Base-by-base conservation (phyloP, 2,113 vertebrate species). In the Lucifuga dentata region DNA sequence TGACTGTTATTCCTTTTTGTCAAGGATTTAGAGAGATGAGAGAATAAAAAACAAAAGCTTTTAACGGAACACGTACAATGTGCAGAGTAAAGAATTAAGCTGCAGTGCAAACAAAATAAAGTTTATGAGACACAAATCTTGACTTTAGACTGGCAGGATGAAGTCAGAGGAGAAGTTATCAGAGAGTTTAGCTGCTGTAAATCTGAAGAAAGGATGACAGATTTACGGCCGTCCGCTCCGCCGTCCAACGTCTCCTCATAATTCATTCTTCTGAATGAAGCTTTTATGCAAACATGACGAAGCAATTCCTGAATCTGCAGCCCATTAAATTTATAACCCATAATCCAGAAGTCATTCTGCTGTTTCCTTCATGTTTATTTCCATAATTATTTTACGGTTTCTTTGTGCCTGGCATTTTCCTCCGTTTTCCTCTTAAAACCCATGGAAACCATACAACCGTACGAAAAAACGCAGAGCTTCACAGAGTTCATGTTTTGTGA, bases 231-330 rank as follows among this genome's bases (percentile, higher is more conserved):
- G 46, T 60, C 8, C 55, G 9, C 39, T 45, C 19, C 3, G 8
- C 13, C 35, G 38, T 33, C 68, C 56, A 35, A 15, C 40, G 2
- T 74, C 43, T 48, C 51, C 61, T 69, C 58, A 26, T 71, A 69
- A 72, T 69, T 57, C 5, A 43, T 66, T 66, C 21, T 11, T 40
- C 33, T 68, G 20, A 68, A 39, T 55, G 60, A 70, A 64, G 20
- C 33, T 60, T 86, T 80, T 71, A 64, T 64, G 69, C 59, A 44
- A 15, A 33, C 57, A 57, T 78, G 71, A 76, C 15, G 16, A 68
- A 70, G 74, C 45, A 40, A 48, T 65, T 73, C 68, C 44, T 35
- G 33, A 17, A 5, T 61, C 26, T 58, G 24, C 2, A 50, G 44
- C 53, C 24, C 13, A 26, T 55, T 45, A 19, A 41, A 75, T 72